Conservation (phyloP, 1,140 invertebrate genomes). For the Andricus grossulariae region DNA sequence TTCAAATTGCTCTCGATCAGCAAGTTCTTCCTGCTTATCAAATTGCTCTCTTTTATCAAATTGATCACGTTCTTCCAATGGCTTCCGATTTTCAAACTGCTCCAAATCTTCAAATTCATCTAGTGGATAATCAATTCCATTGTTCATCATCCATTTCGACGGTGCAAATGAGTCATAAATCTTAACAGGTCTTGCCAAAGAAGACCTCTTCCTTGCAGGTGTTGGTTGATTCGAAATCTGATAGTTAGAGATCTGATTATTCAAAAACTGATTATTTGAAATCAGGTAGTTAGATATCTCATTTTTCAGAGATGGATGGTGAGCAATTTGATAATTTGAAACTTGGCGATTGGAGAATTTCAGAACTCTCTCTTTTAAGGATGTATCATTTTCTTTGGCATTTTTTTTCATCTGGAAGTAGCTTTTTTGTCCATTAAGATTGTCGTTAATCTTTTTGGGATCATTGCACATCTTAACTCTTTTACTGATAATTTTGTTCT, state of each 20-base stretch:
- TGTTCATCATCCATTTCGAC: conserved; percentile 47
- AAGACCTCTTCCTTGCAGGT: conserved; percentile 65
- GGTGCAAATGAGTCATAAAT: conserved; percentile 68
- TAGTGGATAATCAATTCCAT: background rate
- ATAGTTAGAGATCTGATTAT: background rate
- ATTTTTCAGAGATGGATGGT: background rate
- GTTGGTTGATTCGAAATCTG: conserved; percentile 45
- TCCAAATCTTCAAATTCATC: background rate
- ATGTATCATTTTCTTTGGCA: background rate
- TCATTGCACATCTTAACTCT: background rate
- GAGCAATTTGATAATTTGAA: background rate
- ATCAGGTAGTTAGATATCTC: background rate
- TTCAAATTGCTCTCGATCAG: background rate
- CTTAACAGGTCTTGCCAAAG: conserved; percentile 67
- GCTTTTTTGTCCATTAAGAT: background rate
- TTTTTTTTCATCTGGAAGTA: conserved; percentile 28
- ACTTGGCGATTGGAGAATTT: background rate
- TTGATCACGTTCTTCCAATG: background rate
- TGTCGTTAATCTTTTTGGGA: background rate
- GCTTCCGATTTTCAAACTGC: background rate
- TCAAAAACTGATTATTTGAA: background rate
- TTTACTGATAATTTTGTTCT: background rate
- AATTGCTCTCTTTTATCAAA: conserved; percentile 18
- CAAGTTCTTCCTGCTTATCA: background rate
- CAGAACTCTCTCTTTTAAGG: background rate